Conservation (phyloP, 2,113 vertebrate genomes). For the Planiliza haematocheilus region DNA sequence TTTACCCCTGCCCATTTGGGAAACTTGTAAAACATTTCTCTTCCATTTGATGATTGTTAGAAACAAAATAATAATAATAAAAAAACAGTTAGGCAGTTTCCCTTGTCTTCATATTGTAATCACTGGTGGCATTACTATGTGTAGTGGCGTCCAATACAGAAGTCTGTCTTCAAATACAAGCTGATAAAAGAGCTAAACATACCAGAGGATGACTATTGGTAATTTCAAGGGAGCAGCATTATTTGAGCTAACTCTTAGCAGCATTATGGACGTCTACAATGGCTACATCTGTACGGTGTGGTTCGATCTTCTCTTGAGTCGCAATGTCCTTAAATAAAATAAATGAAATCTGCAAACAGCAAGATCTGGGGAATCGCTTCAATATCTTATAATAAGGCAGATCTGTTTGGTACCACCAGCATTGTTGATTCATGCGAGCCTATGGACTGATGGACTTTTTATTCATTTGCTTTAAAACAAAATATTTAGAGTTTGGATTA, state of each 20-base stretch:
- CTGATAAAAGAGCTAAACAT: not conserved
- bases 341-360: conserved; percentile 19
- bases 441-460: conserved; percentile 7
- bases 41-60: not conserved
- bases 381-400: conserved; percentile 38
- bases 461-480: conserved; percentile 12
- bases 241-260: conserved; percentile 21
- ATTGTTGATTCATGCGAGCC: not conserved
- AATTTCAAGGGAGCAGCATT: conserved; percentile 12
- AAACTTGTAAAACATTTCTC: not conserved
- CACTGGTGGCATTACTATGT: too few species aligned
- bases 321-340: not conserved
- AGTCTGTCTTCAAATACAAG: not conserved
- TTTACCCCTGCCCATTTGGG: not conserved
- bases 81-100: conserved; percentile 25
- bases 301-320: not conserved
- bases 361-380: not conserved
- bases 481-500: not conserved
- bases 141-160: too few species aligned
- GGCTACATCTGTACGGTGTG: conserved; percentile 18
- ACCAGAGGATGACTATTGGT: not conserved
- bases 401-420: not conserved
- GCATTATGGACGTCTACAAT: conserved; percentile 19
- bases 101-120: not conserved
- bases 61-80: not conserved